Base-by-base conservation (phyloP, 2,113 vertebrate genomes). In the Taurulus bubalis region DNA sequence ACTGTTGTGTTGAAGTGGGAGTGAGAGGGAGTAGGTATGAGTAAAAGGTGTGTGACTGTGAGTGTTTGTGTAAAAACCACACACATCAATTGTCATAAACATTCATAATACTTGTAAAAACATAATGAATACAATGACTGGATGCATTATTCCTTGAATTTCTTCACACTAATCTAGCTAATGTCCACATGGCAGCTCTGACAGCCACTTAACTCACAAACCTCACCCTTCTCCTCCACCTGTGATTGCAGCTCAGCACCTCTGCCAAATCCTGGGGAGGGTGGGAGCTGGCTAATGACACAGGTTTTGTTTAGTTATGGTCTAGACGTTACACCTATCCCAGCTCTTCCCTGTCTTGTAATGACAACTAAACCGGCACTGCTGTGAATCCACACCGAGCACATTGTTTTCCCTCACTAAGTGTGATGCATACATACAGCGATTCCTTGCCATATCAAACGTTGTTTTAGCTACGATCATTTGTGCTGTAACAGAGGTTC, bases 251-350 rank as follows among this genome's bases (percentile, higher is more conserved):
- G 49, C 36, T 72, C 53, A 58, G 56, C 56, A 65, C 59, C 49
- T 47, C 45, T 75, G 72, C 78, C 74, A 84, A 89, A 86, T 80
- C 60, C 67, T 22, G 26, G 15, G 2, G 1, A 73, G 40, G 47
- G 24, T 63, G 42, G 56, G 24, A 67, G 49, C 65, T 62, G 30
- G 69, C n/a, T 84, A 82, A 87, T 87, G 71, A 73, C 53, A 56
- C 64, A 59, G 32, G 16, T 82, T 72, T 77, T 90, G 75, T 84
- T 89, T 82, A n/a, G 77, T 36, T 86, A 73, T 16, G n/a, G 89
- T 90, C 90, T 89, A 90, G 89, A 90, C 90, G 26, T 82, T 77
- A 79, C 67, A 78, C 60, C 60, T 59, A 55, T 42, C 49, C 36
- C 22, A 30, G 40, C 24, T 58, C 24, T 58, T 6, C 55, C 55